Percentiles rank a stretch among this genome's conserved stretches.
These are phyloP conservation scores for Opisthocomus hoazin DNA, from an alignment of 2,113 vertebrate species.

Conservation along the genomic window DNA sequence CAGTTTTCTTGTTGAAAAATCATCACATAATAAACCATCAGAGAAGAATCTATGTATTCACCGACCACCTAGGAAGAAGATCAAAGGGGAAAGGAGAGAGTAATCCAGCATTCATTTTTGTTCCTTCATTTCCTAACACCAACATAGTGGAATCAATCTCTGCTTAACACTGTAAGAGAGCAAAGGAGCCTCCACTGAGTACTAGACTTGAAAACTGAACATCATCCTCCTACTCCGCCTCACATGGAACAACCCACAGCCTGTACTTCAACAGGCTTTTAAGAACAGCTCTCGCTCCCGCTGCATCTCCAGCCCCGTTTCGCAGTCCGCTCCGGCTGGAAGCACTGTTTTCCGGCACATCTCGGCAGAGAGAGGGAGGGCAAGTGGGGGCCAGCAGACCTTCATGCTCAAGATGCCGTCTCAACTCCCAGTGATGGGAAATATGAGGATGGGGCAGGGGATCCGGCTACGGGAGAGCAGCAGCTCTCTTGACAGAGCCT, in stretches of 20 bases:
- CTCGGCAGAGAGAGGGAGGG: background rate
- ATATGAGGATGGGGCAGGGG: background rate
- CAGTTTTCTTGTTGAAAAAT: background rate
- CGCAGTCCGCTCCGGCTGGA: background rate
- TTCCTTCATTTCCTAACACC: background rate
- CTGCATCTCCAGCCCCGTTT: background rate
- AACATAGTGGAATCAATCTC: background rate
- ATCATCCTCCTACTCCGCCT: background rate
- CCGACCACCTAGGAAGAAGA: background rate
- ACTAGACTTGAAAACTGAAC: background rate
- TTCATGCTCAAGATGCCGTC: background rate
- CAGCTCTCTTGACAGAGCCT: background rate
- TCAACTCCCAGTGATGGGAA: background rate
- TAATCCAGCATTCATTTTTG: background rate
- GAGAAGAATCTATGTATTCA: background rate
- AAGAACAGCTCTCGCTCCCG: background rate
- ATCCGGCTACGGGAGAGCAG: background rate
- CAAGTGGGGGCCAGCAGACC: background rate
- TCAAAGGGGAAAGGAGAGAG: background rate
- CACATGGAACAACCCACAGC: background rate
- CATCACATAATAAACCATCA: background rate
- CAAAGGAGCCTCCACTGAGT: background rate
- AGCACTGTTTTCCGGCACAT: background rate
- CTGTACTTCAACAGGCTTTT: background rate
- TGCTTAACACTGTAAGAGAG: background rate